Conservation (phyloP, 2,113 vertebrate genomes). For the Pedetes capensis region DNA sequence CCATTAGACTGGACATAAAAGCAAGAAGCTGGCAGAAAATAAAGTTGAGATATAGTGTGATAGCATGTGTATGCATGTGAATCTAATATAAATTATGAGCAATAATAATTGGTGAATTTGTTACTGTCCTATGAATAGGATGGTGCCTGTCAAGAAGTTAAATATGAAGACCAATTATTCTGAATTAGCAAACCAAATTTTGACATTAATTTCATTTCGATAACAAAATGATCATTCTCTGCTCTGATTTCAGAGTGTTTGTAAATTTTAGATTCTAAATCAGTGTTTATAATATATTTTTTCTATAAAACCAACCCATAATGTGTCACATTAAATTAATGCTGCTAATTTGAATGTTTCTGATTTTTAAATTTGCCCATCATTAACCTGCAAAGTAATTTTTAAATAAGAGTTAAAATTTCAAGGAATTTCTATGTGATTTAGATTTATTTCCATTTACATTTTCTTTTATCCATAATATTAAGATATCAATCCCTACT, state of each 20-base stretch:
- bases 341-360: not conserved
- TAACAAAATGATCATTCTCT: not conserved
- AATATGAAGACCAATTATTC: constrained; percentile 2
- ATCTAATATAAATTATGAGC: too few species aligned
- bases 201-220: not conserved
- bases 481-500: not conserved
- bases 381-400: not conserved
- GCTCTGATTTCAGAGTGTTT: not conserved
- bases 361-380: not conserved
- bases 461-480: not conserved
- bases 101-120: too few species aligned
- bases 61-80: too few species aligned
- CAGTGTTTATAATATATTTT: not conserved
- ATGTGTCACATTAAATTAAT: not conserved
- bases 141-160: too few species aligned
- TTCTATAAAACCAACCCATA: not conserved
- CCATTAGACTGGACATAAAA: too few species aligned
- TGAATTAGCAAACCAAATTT: not conserved
- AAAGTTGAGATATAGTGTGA: too few species aligned
- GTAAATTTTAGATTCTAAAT: not conserved
- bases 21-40: too few species aligned
- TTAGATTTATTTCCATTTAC: not conserved
- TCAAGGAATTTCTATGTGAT: not conserved
- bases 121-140: too few species aligned
- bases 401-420: not conserved